Conservation (phyloP, 30 jellyfish, hydroid and myxozoan species). For the Clytia hemisphaerica region DNA sequence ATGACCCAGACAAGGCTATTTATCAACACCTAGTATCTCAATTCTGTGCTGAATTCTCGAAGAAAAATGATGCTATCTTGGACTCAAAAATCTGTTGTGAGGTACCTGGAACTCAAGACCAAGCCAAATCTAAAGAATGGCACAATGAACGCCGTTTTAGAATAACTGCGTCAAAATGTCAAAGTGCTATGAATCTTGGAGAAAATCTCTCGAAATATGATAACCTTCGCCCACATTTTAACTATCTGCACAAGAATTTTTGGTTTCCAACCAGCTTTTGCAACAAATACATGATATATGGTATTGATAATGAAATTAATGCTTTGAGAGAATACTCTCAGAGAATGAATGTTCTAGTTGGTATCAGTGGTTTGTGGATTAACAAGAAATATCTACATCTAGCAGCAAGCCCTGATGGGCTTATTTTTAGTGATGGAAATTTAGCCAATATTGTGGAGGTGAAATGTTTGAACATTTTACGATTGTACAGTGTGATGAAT, state of each 20-base stretch:
- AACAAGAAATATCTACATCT: slow-evolving; percentile 20
- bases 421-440: slow-evolving; percentile 21
- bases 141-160: neutral
- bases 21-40: neutral
- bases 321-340: neutral
- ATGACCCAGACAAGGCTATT: neutral
- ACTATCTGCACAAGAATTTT: too few relatives aligned
- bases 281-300: too few relatives aligned
- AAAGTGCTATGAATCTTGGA: too few relatives aligned
- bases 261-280: too few relatives aligned
- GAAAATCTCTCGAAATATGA: too few relatives aligned
- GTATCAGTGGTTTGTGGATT: slow-evolving; percentile 39
- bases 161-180: slow-evolving; percentile 17
- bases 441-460: slow-evolving; percentile 33
- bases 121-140: neutral
- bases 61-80: neutral
- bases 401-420: slow-evolving; percentile 55
- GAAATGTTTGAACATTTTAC: slow-evolving; percentile 41
- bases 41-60: too few relatives aligned
- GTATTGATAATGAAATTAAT: slow-evolving; percentile 22
- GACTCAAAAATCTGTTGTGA: too few relatives aligned
- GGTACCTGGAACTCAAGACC: neutral
- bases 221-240: too few relatives aligned
- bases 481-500: slow-evolving; percentile 15
- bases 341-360: neutral